Conservation (phyloP, 2,113 vertebrate species). For the Sapajus apella region DNA sequence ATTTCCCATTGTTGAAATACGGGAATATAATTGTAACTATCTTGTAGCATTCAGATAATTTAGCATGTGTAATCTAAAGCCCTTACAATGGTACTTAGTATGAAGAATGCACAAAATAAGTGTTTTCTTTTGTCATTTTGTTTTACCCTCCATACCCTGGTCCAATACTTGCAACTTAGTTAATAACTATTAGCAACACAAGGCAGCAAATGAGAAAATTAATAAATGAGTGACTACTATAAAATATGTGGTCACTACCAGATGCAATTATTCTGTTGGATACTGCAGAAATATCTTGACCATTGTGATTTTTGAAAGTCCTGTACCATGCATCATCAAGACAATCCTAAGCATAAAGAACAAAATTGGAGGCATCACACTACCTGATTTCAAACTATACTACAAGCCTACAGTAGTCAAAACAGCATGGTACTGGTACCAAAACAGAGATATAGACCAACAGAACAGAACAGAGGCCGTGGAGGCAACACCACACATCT, state of each 20-base stretch:
- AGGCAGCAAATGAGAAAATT: background rate
- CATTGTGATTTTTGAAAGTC: background rate
- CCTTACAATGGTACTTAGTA: background rate
- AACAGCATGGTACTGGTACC: too few relatives aligned
- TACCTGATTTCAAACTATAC: too few relatives aligned
- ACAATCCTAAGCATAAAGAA: too few relatives aligned
- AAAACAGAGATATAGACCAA: too few relatives aligned
- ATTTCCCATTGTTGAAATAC: background rate
- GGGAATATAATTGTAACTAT: background rate
- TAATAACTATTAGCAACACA: background rate
- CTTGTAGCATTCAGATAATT: background rate
- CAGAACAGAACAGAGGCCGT: too few relatives aligned
- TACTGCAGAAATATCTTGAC: background rate
- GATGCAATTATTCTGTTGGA: background rate
- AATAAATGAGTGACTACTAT: background rate
- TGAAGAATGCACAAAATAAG: background rate
- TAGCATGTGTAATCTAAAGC: background rate
- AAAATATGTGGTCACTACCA: background rate
- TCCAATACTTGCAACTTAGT: background rate
- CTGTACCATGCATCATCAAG: background rate
- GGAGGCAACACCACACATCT: too few relatives aligned
- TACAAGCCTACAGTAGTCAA: too few relatives aligned
- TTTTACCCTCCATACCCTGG: background rate
- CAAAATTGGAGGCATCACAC: too few relatives aligned
- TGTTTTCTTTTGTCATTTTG: background rate